phyloP scores from a whole-genome alignment of 2,888 invertebrate species.

The Macaria notata region DNA sequence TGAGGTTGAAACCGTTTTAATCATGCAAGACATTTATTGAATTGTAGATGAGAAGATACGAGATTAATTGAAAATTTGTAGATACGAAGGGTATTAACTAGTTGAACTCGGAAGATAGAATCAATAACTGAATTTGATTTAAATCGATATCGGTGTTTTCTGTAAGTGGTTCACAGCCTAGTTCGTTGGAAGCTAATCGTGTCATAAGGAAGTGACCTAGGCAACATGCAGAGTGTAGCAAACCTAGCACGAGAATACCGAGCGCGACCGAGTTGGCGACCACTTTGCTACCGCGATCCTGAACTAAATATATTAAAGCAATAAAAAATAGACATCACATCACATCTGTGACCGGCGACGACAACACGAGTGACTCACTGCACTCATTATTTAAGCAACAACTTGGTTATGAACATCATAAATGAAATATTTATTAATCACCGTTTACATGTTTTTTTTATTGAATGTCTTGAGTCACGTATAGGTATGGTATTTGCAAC shows the following conservation, averaged over 20 bases:
- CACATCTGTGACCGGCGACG: background rate
- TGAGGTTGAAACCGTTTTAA: conserved; percentile 17
- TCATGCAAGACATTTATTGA: conserved; percentile 10
- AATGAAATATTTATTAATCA: conserved; percentile 49
- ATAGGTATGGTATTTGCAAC: conserved; percentile 47
- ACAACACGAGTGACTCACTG: conserved; percentile 44
- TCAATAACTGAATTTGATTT: background rate
- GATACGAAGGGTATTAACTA: conserved; percentile 2
- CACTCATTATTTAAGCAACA: conserved; percentile 46
- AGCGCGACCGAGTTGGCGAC: conserved; percentile 67
- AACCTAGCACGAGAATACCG: conserved; percentile 56
- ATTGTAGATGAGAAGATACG: conserved; percentile 6
- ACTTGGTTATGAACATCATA: conserved; percentile 49
- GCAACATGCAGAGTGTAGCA: conserved; percentile 36
- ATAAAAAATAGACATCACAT: too few relatives aligned
- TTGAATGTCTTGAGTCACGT: conserved; percentile 47
- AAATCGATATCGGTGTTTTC: background rate
- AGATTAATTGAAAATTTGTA: conserved; percentile 9
- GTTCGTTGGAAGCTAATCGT: conserved; percentile 19
- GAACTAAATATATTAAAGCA: background rate
- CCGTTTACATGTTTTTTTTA: conserved; percentile 34
- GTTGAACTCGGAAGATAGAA: background rate
- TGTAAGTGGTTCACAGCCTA: conserved; percentile 10
- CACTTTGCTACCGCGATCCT: conserved; percentile 51
- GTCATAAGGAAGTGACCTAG: conserved; percentile 39